Evolutionary conservation across 2,797 vertebrate species (phyloP).

Genomic region (Odontamblyopus rebecca): DNA sequence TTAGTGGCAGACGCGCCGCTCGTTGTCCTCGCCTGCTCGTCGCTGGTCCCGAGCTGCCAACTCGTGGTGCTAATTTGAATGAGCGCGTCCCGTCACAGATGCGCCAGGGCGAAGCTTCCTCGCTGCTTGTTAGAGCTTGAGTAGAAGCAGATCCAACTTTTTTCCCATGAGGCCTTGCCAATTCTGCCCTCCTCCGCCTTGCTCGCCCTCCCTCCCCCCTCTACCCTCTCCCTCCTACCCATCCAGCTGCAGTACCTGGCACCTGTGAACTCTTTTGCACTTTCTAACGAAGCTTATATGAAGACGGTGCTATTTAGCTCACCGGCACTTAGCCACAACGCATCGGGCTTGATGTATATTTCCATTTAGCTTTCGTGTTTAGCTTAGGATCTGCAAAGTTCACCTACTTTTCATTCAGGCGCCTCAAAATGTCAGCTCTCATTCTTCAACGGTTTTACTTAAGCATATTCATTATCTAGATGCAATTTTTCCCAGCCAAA

Average conservation of each 20-base stretch:
- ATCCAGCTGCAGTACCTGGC: conserved; percentile 78
- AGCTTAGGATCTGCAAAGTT: conserved; percentile 19
- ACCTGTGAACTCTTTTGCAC: conserved; percentile 78
- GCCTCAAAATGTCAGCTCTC: conserved; percentile 27
- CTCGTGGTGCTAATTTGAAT: conserved; percentile 61
- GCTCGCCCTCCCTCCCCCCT: conserved; percentile 9
- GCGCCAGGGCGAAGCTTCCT: conserved; percentile 71
- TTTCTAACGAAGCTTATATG: conserved; percentile 53
- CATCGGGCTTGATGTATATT: conserved; percentile 32
- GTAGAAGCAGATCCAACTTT: conserved; percentile 78
- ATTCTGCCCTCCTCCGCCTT: conserved; percentile 41
- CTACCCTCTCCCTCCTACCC: conserved; percentile 50
- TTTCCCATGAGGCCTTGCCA: conserved; percentile 79
- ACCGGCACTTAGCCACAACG: conserved; percentile 43
- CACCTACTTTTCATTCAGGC: conserved; percentile 19
- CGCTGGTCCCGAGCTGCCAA: conserved; percentile 64
- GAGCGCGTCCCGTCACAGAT: conserved; percentile 70
- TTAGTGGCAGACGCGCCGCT: neutral
- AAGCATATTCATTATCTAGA: conserved; percentile 39
- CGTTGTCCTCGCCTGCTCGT: conserved; percentile 52
- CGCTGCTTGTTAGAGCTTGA: conserved; percentile 79
- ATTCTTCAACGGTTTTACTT: conserved; percentile 33
- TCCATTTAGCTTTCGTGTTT: conserved; percentile 17
- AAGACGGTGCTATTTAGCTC: conserved; percentile 41
- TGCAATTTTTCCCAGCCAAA: conserved; percentile 23